Base-by-base conservation (phyloP, 2,113 vertebrate genomes). In the Mobula hypostoma region DNA sequence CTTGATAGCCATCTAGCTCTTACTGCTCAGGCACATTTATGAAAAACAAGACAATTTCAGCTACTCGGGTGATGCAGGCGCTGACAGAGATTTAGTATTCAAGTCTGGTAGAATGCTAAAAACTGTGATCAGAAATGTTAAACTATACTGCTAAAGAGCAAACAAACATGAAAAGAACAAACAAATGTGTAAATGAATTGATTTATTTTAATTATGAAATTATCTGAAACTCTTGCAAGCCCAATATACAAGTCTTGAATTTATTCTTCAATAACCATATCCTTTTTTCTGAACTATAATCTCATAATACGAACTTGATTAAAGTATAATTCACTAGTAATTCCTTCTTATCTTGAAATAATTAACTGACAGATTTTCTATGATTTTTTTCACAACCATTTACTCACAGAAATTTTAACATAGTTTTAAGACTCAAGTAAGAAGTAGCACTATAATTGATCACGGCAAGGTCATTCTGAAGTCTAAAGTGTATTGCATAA, bases 351-450 rank as follows among this genome's bases (percentile, higher is more conserved):
- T 80, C 94, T 94, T 17, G 9, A 66, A 80, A 11, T 94, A 94
- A 72, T 94, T 95, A 94, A 87, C 0, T 56, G 70, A 66, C 68
- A 93, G 0, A 1, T 85, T 83, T 94, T 94, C 92, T 24, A 93
- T 83, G 48, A 48, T 48, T 72, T 92, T 36, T 0, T 94, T 94
- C 78, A 94, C 83, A 66, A 0, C 0, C 14, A 93, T 24, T 95
- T 94, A 95, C 94, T 78, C n/a, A 17, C 83, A 0, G 90, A 7
- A 94, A 56, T 8, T 94, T 17, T 79, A 95, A 19, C 27, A 94
- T 94, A 0, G 0, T 15, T 1, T 4, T 5, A 9, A 80, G 36
- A 2, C 78, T 0, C 76, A 70, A 61, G 68, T 92, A 27, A 92
- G 66, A 36, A 72, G 68, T 66, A 72, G 63, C 17, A 72, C 68